Evolutionary conservation across 2,888 invertebrate species (phyloP).

Genomic region (Diaprepes abbreviatus): DNA sequence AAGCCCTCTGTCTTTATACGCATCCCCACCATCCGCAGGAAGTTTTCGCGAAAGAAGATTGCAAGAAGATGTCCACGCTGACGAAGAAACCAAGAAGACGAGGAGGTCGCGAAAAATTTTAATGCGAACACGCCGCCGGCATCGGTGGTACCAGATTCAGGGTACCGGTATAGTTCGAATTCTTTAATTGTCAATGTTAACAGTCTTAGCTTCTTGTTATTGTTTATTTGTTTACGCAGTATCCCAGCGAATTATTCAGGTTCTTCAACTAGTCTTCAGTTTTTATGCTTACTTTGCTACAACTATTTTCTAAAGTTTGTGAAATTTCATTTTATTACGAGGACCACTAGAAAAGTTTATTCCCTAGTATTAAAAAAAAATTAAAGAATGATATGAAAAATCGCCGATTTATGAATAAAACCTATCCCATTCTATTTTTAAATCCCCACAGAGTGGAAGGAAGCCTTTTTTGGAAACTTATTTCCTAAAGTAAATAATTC

Average conservation of each 20-base stretch:
- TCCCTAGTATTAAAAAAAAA: no score
- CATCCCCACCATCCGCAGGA: conserved; percentile 27
- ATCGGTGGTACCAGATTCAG: conserved; percentile 20
- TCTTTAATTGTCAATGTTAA: conserved; percentile 28
- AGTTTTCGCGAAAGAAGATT: conserved; percentile 46
- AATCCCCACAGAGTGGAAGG: no score
- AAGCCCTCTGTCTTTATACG: conserved; percentile 36
- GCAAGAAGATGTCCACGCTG: conserved; percentile 39
- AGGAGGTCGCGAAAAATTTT: conserved; percentile 44
- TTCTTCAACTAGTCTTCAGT: no score
- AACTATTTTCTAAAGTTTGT: no score
- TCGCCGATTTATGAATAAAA: no score
- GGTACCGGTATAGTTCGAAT: conserved; percentile 40
- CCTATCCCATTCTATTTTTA: no score
- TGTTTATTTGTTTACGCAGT: not conserved
- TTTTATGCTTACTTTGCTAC: no score
- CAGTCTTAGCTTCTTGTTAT: not conserved
- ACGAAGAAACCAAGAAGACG: conserved; percentile 35
- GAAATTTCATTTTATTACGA: no score
- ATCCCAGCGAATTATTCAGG: not conserved
- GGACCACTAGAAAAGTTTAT: no score
- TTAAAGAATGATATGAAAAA: no score
- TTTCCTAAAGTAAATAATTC: no score
- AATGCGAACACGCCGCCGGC: conserved; percentile 40
- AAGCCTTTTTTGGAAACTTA: no score